Evolutionary conservation across 1,140 invertebrate species (phyloP).

Genomic region (Philotrypesis tridentata): DNA sequence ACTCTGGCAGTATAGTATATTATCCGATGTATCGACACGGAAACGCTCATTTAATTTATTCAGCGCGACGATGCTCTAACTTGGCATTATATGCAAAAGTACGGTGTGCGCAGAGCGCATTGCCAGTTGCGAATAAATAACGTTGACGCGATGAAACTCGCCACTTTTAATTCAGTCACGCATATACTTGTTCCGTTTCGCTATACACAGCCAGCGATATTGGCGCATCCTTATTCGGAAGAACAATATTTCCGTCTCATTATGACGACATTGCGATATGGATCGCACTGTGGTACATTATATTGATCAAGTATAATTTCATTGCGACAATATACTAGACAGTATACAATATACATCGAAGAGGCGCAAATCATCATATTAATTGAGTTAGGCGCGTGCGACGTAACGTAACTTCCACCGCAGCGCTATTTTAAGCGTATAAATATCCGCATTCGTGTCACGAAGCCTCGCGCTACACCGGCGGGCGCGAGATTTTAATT

Average conservation of each 20-base stretch:
- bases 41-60: background rate
- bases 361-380: conserved; percentile 10
- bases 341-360: background rate
- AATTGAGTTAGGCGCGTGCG: background rate
- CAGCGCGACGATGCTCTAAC: background rate
- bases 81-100: no score
- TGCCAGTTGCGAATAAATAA: background rate
- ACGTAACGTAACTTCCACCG: no score
- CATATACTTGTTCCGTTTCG: background rate
- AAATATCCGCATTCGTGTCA: background rate
- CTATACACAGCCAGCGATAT: background rate
- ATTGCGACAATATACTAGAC: conserved; percentile 24
- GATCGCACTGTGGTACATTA: background rate
- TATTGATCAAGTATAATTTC: conserved; percentile 3
- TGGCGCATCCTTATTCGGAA: background rate
- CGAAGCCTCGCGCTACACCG: background rate
- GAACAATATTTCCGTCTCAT: background rate
- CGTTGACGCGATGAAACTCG: background rate
- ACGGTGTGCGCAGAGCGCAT: no score
- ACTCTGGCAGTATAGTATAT: no score
- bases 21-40: background rate
- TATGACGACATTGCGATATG: background rate
- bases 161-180: conserved; percentile 37
- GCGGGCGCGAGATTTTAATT: background rate
- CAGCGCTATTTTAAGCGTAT: no score